Base-by-base conservation (phyloP, 1,140 invertebrate species). In the Bombus huntii region DNA sequence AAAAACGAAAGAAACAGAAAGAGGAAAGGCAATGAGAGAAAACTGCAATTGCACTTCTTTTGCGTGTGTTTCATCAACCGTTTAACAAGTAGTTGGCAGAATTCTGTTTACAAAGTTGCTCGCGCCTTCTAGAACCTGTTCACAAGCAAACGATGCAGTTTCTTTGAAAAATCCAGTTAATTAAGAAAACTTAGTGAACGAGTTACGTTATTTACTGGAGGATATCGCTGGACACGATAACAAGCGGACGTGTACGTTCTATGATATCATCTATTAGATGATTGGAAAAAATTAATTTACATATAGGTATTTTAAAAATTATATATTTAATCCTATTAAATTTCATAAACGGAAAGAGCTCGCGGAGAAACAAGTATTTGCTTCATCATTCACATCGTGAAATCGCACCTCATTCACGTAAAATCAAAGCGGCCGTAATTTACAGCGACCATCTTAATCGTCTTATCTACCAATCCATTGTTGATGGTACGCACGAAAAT, bases 391-490 rank as follows among this genome's bases (percentile, higher is more conserved):
- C 75, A 25, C 22, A 1, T 28, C 25, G 39, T 22, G 13, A 44
- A 31, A 47, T 44, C 10, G 1, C 5, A n/a, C 13, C 5, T 9
- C 59, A 62, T 28, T 1, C 37, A 1, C 57, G 62, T 53, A 53
- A 53, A 53, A 77, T 37, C 75, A 77, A 88, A 83, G 66, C 47
- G 39, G 22, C 66, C 44, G 59, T 66, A 89, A 85, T 88, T 87
- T 77, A 83, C 82, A 44, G 8, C 15, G 34, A 25, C 59, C n/a
- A 76, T 85, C 77, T 53, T 68, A 77, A 80, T 73, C 66, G 87
- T 89, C 86, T 87, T 83, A 81, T 88, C 86, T 70, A 47, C 80
- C 57, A 37, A 13, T 39, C 37, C 39, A 82, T n/a, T 73, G 18
- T 81, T 25, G 57, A 42, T n/a, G 72, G 68, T 47, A 70, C 47